phyloP scores from a whole-genome alignment of 2,797 vertebrate genomes.

The Myioborus miniatus region DNA sequence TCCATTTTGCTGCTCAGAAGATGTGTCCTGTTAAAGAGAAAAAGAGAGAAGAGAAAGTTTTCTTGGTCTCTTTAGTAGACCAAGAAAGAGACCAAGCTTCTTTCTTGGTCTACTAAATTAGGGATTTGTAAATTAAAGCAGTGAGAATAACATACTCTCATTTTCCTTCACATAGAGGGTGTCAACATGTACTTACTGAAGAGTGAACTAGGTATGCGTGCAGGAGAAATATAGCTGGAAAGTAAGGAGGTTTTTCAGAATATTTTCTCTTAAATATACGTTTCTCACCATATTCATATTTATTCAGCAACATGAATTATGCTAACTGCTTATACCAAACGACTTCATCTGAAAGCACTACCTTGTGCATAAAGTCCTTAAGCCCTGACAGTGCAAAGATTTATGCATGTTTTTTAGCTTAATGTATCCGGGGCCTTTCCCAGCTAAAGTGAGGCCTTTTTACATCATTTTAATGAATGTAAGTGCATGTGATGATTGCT shows the following conservation, averaged over 20 bases:
- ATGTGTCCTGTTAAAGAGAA: not conserved
- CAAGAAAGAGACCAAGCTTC: too few relatives aligned
- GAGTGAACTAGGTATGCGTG: not conserved
- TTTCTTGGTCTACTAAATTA: not conserved
- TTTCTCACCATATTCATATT: not conserved
- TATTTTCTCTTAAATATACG: not conserved
- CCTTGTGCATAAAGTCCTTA: not conserved
- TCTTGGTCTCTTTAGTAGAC: not conserved
- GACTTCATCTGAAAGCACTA: not conserved
- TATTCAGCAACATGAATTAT: conserved; percentile 5
- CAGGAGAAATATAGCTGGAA: not conserved
- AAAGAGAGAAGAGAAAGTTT: not conserved
- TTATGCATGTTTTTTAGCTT: not conserved
- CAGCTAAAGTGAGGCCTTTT: not conserved
- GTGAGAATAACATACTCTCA: not conserved
- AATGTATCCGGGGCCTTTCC: not conserved
- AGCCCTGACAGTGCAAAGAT: not conserved
- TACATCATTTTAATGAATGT: not conserved
- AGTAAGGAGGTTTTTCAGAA: not conserved
- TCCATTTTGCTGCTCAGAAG: not conserved
- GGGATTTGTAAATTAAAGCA: not conserved
- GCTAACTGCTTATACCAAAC: not conserved
- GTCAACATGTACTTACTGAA: not conserved
- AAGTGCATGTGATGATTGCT: not conserved
- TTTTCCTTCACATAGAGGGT: not conserved